Base-by-base conservation (phyloP, 2,888 invertebrate species). In the Plagiodera versicolora region DNA sequence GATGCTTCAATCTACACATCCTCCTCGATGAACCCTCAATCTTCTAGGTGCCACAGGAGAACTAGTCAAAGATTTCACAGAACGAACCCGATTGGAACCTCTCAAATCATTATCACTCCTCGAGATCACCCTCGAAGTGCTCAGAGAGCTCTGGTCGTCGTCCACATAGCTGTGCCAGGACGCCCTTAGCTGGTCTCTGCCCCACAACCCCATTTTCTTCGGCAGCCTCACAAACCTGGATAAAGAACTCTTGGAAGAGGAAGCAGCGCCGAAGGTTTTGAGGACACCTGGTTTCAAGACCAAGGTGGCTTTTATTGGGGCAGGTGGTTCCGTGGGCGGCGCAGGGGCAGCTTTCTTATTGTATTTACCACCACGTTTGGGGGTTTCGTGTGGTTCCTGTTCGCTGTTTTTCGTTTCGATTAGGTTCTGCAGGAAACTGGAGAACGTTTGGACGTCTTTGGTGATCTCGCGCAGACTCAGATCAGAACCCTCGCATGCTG, bases 191-290 rank as follows among this genome's bases (percentile, higher is more conserved):
- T 83, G 83, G 63, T 70, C 75, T 77, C 82, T 84, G 67, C 82
- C 78, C 84, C 85, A 85, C 76, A 85, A 84, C 39, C 81, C 83
- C 61, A 86, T 77, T 78, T 84, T 85, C 66, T 82, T 81, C 6
- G 86, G 85, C 54, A 86, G 74, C 63, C 83, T 83, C 60, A 86
- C 80, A 60, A 86, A 67, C 63, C 76, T 76, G 45, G 72, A 61
- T n/a, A n/a, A n/a, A n/a, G n/a, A n/a, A n/a, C n/a, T n/a, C n/a
- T n/a, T n/a, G n/a, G n/a, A n/a, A n/a, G n/a, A n/a, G n/a, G n/a
- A n/a, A n/a, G n/a, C n/a, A n/a, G 61, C 65, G 17, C 66, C 71
- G n/a, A 75, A 16, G 5, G 77, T 65, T 71, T 75, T 75, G 39
- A 79, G 68, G 28, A 78, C 72, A 17, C 83, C 83, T 10, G 83